Base-by-base conservation (phyloP, 1,140 invertebrate genomes). In the Stegodyphus mimosarum region DNA sequence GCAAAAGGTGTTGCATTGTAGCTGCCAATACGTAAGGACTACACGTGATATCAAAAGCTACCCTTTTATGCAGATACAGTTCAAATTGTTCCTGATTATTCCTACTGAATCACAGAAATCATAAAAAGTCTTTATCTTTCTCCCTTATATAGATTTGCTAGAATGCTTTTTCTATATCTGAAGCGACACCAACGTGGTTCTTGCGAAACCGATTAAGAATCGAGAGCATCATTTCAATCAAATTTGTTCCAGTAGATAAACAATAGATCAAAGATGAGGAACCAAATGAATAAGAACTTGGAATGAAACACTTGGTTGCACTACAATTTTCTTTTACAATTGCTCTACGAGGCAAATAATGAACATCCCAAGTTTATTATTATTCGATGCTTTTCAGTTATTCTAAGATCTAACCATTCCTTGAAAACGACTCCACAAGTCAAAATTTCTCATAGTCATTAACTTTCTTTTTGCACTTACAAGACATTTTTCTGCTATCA, bases 21-120 rank as follows among this genome's bases (percentile, higher is more conserved):
- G 67, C 66, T 13, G 48, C 53, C 15, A 85, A 72, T 49, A 76
- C n/a, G 70, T 66, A 85, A 13, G 66, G 83, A 17, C 52, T 64
- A 51, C 53, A 70, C n/a, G 17, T 77, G 51, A 83, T 2, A 15
- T 66, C 74, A 71, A 85, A 85, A 7, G 77, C 83, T 51, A 85
- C 64, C 64, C 66, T 85, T 70, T 13, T 18, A 64, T 85, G 73
- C 11, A 66, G 13, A 51, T 66, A 74, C 10, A 53, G n/a, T 13
- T 50, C 51, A 7, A 83, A 13, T 74, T 83, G 33, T 33, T 83
- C 63, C 63, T 7, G 18, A 53, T 64, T 33, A 6, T 52, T 10
- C 15, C 13, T 48, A 10, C 18, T 49, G 7, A 17, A 74, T 55
- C 80, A 83, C 33, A 83, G 33, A 52, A 83, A 83, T n/a, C 70